Evolutionary conservation across 2,797 vertebrate genomes (phyloP), one percentile per base, ranked within the genome.

Genomic region (Onychomys torridus): DNA sequence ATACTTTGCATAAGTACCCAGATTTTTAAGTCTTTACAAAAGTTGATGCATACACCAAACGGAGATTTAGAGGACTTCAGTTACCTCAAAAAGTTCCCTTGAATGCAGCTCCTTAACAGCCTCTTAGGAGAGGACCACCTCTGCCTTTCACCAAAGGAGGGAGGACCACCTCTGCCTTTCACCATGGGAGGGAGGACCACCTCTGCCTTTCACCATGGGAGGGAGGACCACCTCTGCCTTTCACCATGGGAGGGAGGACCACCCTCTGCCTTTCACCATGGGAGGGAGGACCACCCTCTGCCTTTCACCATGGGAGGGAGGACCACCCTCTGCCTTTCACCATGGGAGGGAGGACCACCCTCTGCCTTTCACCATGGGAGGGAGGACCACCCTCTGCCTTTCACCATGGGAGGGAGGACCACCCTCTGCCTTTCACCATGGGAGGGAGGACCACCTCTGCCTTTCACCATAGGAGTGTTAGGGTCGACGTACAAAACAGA

Each of bases 1-100:
- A 37, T 9, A 55, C 84, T 84, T 94, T 57, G 21, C 25, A 78
- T 23, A 97, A 84, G 88, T 88, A 59, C 67, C 84, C 37, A 87
- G 21, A 89, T 90, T 43, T 91, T 92, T 83, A 61, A 61, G 27
- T 65, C 61, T 19, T 27, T 7, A 63, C 8, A 65, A 61, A 84
- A 46, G 61, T 65, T 65, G 27, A 37, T 79, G 2, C 65, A 52
- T 67, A 57, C 21, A 61, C 23, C 59, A 34, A 93, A 76, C 77
- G 37, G 52, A 95, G 67, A 76, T 77, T 40, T 12, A 52, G 19
- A 40, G 79, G 17, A 27, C 14, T 37, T 17, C 32, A 32, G 13
- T 61, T 4, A 7, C 61, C 65, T 25, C 40, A 49, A 61, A 78
- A 84, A 61, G 25, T 73, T 78, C 23, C 71, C 8, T 52, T 49